These are phyloP conservation scores for Stomorhina lunata DNA, from an alignment of 2,888 invertebrate genomes.

Conservation along the genomic window DNA sequence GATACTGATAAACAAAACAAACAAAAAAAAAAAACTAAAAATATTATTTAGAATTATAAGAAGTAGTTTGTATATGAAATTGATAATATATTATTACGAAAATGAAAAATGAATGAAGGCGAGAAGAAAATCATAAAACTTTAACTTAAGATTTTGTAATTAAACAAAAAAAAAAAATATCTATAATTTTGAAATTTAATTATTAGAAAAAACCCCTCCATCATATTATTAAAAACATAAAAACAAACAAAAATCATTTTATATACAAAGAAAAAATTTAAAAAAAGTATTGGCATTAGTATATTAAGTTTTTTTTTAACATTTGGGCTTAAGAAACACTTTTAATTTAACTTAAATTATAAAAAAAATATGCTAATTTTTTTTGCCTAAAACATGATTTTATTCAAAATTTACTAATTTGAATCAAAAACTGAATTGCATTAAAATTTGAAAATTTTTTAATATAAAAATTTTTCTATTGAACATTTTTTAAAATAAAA, in stretches of 20 bases:
- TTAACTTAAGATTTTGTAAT: constrained; percentile 30
- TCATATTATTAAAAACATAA: constrained; percentile 17
- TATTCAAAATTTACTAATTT: too few relatives aligned
- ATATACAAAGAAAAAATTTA: constrained; percentile 20
- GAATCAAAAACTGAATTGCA: too few relatives aligned
- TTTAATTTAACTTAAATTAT: too few relatives aligned
- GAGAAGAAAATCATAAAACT: constrained; percentile 27
- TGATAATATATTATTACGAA: constrained; percentile 28
- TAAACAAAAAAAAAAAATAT: constrained; percentile 2
- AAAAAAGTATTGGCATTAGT: constrained; percentile 53
- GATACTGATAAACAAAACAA: background rate
- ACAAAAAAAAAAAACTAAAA: constrained; percentile 1
- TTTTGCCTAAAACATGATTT: too few relatives aligned
- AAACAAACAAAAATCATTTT: background rate
- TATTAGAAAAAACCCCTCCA: constrained; percentile 28
- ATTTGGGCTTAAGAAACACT: too few relatives aligned
- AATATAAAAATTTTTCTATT: too few relatives aligned
- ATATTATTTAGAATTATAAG: constrained; percentile 22
- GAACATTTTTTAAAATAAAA: too few relatives aligned
- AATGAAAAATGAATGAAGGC: background rate
- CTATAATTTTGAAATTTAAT: constrained; percentile 20
- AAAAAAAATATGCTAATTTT: too few relatives aligned
- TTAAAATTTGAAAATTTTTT: too few relatives aligned
- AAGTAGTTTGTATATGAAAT: constrained; percentile 64
- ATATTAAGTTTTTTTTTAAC: constrained; percentile 46